phyloP scores from a whole-genome alignment of 2,888 invertebrate genomes.

The Ophion costatus region DNA sequence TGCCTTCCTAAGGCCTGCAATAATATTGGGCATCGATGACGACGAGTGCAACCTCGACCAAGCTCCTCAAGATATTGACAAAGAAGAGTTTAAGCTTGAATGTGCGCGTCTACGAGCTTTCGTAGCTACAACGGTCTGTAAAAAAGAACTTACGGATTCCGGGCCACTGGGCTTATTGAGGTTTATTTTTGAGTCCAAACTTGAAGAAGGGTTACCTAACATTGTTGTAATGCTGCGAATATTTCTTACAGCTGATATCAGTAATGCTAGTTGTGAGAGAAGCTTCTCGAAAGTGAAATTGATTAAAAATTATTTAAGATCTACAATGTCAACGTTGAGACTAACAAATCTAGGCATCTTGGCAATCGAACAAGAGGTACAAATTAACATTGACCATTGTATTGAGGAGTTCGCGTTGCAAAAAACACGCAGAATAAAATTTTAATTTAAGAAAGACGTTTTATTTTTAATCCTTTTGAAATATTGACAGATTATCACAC shows the following conservation, averaged over 20 bases:
- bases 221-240: constrained; percentile 11
- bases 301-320: constrained; percentile 4
- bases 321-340: constrained; percentile 2
- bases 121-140: background rate
- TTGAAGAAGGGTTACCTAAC: background rate
- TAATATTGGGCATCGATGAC: background rate
- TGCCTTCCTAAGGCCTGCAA: background rate
- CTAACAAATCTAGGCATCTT: constrained; percentile 8
- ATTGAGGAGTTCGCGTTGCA: background rate
- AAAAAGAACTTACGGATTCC: background rate
- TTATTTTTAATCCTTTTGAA: background rate
- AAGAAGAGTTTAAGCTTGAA: constrained; percentile 7
- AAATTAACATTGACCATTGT: background rate
- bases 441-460: background rate
- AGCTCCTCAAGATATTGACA: background rate
- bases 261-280: constrained; percentile 4
- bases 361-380: background rate
- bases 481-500: background rate
- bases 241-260: constrained; percentile 23
- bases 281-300: constrained; percentile 27
- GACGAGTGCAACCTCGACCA: background rate
- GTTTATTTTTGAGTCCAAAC: background rate
- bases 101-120: background rate
- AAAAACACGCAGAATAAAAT: background rate
- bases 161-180: background rate